Evolutionary conservation across 2,113 vertebrate genomes (phyloP).

Genomic region (Nerophis ophidion): DNA sequence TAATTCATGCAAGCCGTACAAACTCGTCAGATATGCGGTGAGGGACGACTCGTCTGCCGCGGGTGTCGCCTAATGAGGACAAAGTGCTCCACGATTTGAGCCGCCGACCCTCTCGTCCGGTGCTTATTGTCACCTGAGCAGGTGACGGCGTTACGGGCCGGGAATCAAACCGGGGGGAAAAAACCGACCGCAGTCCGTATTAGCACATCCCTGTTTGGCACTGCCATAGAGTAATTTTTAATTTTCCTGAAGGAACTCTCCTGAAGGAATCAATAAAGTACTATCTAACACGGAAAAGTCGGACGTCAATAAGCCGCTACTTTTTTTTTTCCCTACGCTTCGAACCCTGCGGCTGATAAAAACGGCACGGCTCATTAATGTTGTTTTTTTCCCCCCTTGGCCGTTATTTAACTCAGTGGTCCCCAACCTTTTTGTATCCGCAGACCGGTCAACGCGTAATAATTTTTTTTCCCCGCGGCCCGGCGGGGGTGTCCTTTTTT

Average conservation of each 20-base stretch:
- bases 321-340: no score
- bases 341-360: no score
- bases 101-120: no score
- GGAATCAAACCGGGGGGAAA: constrained; percentile 52
- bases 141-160: constrained; percentile 52
- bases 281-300: constrained; percentile 28
- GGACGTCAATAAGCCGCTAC: not conserved
- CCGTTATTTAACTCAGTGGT: no score
- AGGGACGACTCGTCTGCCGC: constrained; percentile 41
- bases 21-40: constrained; percentile 46
- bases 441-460: no score
- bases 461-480: no score
- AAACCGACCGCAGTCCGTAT: constrained; percentile 43
- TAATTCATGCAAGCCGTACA: constrained; percentile 46
- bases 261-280: no score
- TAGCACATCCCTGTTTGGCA: constrained; percentile 33
- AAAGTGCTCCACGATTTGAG: constrained; percentile 79
- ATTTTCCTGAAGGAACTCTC: no score
- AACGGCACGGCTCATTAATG: no score
- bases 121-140: constrained; percentile 69
- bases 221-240: not conserved
- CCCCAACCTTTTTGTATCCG: no score
- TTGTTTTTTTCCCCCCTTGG: no score
- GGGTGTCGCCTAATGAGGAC: constrained; percentile 81
- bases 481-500: no score